phyloP scores from a whole-genome alignment of 2,113 vertebrate genomes.

The Theropithecus gelada region DNA sequence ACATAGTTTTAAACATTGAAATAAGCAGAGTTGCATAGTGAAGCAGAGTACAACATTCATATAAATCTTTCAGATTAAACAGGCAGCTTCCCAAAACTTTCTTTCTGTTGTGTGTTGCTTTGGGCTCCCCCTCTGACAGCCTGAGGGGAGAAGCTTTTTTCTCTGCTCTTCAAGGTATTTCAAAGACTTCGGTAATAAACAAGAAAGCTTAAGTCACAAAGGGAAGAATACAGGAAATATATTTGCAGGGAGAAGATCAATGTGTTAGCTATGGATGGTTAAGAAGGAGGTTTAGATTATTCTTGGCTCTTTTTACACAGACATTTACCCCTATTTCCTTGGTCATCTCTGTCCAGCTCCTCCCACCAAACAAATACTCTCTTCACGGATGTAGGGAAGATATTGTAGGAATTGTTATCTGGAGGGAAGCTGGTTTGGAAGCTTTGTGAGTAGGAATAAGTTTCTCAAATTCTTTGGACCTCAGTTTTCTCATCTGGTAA shows the following conservation, averaged over 20 bases:
- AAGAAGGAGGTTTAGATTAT: background rate
- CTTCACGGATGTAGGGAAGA: background rate
- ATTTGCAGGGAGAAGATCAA: background rate
- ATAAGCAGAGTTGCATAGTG: conserved; percentile 4
- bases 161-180: conserved; percentile 47
- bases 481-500: conserved; percentile 23
- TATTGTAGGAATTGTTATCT: background rate
- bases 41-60: background rate
- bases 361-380: background rate
- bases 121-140: conserved; percentile 33
- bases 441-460: background rate
- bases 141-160: conserved; percentile 18
- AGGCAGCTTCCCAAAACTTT: conserved; percentile 40
- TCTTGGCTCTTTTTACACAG: background rate
- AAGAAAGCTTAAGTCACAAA: background rate
- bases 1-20: conserved; percentile 23
- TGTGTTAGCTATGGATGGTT: background rate
- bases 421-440: background rate
- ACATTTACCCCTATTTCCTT: background rate
- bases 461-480: background rate
- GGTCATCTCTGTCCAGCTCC: background rate
- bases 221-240: background rate
- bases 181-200: conserved; percentile 54
- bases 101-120: background rate
- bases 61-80: conserved; percentile 25